Base-by-base conservation (phyloP, 2,113 vertebrate species). In the Pyxicephalus adspersus region DNA sequence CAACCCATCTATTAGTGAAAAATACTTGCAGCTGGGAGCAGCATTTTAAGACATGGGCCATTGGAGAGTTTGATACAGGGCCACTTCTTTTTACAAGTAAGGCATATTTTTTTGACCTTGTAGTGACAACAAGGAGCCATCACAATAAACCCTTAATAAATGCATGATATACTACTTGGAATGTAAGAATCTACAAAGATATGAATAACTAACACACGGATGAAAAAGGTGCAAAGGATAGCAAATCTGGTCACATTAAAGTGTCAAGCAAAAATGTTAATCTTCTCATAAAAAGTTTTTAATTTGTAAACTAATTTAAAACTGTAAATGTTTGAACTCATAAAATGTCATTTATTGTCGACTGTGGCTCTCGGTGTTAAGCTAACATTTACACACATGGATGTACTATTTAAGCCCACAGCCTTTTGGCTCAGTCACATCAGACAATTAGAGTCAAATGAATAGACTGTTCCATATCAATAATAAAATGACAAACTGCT, bases 321-420 rank as follows among this genome's bases (percentile, higher is more conserved):
- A 78, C 19, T 57, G 16, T 25, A 25, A 67, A 58, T 13, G 15
- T 55, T 54, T 23, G 26, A 64, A 67, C 29, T 68, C 16, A 54
- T 34, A 16, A 68, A 68, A 79, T 68, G 64, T 79, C 54, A 79
- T 26, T 70, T 57, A 58, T 29, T 58, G 26, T 60, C n/a, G 64
- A 60, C 34, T 3, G 26, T 17, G 31, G 66, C 55, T 60, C 55
- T 16, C n/a, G 67, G 66, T 61, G 67, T 19, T 71, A 71, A 80
- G 57, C 55, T 80, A 80, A 80, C 77, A 80, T 71, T 71, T 80
- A 63, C 66, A 80, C 64, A 79, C 66, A 60, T 38, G 11, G 45
- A 29, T 71, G 66, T 57, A 52, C 66, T 63, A 71, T 61, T 61
- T 80, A 71, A 63, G 77, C 77, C 66, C 38, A 71, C 34, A 80